phyloP scores from a whole-genome alignment of 2,888 invertebrate genomes.

The Eupithecia subumbrata region DNA sequence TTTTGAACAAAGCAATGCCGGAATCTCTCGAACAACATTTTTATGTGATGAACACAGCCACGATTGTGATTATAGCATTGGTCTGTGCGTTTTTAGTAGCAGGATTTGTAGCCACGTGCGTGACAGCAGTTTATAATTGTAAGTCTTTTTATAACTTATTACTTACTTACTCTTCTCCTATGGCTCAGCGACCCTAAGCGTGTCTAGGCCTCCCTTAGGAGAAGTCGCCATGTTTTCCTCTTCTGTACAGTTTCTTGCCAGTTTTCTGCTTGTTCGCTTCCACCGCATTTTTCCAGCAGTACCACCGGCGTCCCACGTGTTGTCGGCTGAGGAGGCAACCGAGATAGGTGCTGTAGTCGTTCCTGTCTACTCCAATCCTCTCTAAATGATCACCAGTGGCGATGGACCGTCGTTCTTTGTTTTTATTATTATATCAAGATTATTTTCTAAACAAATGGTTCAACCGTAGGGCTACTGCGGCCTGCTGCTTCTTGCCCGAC shows the following conservation, averaged over 20 bases:
- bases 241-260: background rate
- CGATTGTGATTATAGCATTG: conserved; percentile 45
- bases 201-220: background rate
- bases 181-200: background rate
- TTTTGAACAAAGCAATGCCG: background rate
- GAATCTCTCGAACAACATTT: conserved; percentile 1
- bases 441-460: background rate
- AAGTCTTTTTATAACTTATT: background rate
- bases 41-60: conserved; percentile 8
- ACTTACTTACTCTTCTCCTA: background rate
- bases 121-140: conserved; percentile 50
- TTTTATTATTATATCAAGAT: background rate
- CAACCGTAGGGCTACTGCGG: background rate
- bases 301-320: background rate
- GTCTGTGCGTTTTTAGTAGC: conserved; percentile 57
- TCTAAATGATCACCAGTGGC: background rate
- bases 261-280: background rate
- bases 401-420: background rate
- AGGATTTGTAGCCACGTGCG: conserved; percentile 64
- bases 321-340: no score
- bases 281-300: background rate
- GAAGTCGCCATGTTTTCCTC: background rate
- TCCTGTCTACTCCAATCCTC: no score
- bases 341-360: no score
- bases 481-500: background rate